Evolutionary conservation across 2,888 invertebrate species (phyloP).

Genomic region (Cabera pusaria): DNA sequence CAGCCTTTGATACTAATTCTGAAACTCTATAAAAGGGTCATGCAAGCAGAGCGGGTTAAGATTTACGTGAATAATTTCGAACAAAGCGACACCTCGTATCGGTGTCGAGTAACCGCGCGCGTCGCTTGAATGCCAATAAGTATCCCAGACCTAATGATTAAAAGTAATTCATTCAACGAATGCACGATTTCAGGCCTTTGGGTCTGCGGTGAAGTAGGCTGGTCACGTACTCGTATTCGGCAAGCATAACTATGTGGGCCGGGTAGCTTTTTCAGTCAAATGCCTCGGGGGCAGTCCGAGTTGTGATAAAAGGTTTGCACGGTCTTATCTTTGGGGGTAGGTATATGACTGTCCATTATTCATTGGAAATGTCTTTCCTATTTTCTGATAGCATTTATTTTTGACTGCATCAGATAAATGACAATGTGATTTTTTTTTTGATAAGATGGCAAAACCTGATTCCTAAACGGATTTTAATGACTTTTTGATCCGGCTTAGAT

Average conservation of each 20-base stretch:
- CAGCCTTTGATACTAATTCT: constrained; percentile 1
- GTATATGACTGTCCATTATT: constrained; percentile 13
- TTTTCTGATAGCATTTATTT: constrained; percentile 4
- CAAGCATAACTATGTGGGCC: constrained; percentile 35
- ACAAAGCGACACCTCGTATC: constrained; percentile 32
- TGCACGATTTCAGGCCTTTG: constrained; percentile 36
- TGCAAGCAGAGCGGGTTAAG: constrained; percentile 9
- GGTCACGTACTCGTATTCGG: constrained; percentile 45
- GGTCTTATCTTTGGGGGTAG: constrained; percentile 20
- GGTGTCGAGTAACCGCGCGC: constrained; percentile 31
- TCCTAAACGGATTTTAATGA: too few species aligned
- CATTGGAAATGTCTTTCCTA: constrained; percentile 7
- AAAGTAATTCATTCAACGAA: constrained; percentile 53
- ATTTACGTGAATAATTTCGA: constrained; percentile 26
- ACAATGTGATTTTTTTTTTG: too few species aligned
- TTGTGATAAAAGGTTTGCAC: constrained; percentile 30
- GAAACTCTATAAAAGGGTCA: constrained; percentile 5
- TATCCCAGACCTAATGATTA: constrained; percentile 45
- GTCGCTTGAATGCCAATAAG: constrained; percentile 41
- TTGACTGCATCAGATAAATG: too few species aligned
- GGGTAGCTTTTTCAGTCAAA: constrained; percentile 36
- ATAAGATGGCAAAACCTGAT: too few species aligned
- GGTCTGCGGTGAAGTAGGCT: constrained; percentile 38
- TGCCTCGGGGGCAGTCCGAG: constrained; percentile 30
- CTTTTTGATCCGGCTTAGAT: too few species aligned